phyloP scores from a whole-genome alignment of 2,113 vertebrate genomes.

The Onychorhynchus coronatus region DNA sequence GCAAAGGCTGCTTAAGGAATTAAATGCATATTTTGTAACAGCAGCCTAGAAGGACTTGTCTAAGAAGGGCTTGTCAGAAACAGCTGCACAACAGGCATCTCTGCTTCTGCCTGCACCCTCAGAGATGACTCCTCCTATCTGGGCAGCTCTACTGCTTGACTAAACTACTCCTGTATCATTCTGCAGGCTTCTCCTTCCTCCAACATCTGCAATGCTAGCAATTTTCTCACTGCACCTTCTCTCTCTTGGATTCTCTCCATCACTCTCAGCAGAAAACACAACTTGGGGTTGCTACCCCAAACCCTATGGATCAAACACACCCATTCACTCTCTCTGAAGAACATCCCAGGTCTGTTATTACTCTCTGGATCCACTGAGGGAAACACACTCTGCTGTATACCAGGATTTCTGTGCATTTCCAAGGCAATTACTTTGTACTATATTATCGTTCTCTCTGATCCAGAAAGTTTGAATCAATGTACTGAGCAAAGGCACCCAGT shows the following conservation, averaged over 20 bases:
- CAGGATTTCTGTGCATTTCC: background rate
- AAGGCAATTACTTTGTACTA: background rate
- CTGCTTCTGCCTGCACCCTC: background rate
- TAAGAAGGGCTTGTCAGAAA: background rate
- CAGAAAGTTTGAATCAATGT: background rate
- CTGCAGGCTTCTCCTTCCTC: background rate
- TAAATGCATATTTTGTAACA: background rate
- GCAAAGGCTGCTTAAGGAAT: background rate
- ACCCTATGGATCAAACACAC: fast-evolving
- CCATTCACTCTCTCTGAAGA: background rate
- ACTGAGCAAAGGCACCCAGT: background rate
- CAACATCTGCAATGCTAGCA: background rate
- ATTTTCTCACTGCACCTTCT: background rate
- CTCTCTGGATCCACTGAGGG: background rate
- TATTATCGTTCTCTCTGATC: background rate
- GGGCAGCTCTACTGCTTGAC: background rate
- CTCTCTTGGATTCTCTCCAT: background rate
- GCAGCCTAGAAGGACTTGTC: background rate
- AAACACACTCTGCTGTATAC: background rate
- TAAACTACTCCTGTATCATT: background rate
- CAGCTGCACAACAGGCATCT: background rate
- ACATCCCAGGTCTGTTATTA: background rate
- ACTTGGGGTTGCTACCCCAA: fast-evolving
- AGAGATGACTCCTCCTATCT: background rate
- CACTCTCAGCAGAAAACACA: fast-evolving